Evolutionary conservation across 2,797 vertebrate species (phyloP).

Genomic region (Crypturellus tataupa): DNA sequence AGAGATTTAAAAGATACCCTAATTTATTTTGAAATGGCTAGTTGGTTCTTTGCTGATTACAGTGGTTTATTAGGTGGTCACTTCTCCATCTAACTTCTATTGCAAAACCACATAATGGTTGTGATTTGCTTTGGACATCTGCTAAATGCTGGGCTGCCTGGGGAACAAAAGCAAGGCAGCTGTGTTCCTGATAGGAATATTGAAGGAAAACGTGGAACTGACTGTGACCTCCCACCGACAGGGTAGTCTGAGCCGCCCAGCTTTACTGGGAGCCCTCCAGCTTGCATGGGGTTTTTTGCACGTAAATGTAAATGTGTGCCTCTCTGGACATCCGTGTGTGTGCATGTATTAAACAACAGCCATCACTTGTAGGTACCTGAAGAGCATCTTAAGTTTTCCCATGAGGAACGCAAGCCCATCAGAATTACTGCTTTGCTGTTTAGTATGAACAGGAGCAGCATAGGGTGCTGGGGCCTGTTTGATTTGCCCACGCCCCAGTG

Average conservation of each 20-base stretch:
- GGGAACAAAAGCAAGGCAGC: conserved; percentile 23
- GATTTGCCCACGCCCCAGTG: conserved; percentile 12
- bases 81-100: conserved; percentile 17
- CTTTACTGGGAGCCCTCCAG: neutral
- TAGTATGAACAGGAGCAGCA: neutral
- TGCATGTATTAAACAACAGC: no score
- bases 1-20: conserved; percentile 43
- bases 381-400: neutral
- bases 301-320: neutral
- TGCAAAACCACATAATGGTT: conserved; percentile 17
- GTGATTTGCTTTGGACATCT: conserved; percentile 61
- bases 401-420: neutral
- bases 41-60: neutral
- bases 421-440: neutral
- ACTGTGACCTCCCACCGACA: neutral
- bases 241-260: neutral
- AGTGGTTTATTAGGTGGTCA: neutral
- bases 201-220: neutral
- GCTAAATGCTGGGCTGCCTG: conserved; percentile 37
- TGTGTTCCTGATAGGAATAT: conserved; percentile 38
- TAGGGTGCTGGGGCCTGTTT: conserved; percentile 23
- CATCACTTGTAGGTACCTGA: neutral
- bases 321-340: neutral
- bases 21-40: conserved; percentile 46
- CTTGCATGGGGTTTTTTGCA: neutral